Conservation (phyloP, 2,797 vertebrate genomes). For the Eulemur mongoz region DNA sequence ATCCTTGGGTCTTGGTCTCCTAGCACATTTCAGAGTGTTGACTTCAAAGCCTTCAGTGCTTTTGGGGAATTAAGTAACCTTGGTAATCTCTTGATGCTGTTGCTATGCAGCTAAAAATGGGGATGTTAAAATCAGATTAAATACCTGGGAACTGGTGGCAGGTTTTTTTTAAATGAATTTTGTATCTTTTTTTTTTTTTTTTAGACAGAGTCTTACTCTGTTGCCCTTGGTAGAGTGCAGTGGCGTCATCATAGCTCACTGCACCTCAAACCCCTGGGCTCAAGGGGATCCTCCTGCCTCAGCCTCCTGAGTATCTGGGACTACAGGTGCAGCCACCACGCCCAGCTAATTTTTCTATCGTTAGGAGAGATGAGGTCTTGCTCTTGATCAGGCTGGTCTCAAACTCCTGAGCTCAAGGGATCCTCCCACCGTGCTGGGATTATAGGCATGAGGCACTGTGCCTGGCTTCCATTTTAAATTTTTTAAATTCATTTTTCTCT, state of each 20-base stretch:
- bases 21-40: background rate
- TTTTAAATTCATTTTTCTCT: background rate
- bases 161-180: background rate
- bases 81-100: slow-evolving; percentile 27
- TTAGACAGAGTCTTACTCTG: background rate
- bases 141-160: background rate
- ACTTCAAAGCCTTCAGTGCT: background rate
- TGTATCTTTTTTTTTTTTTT: background rate
- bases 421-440: no score
- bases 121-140: slow-evolving; percentile 25
- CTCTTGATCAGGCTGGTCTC: background rate
- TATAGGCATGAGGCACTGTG: no score
- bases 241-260: background rate
- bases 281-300: background rate
- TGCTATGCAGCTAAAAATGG: slow-evolving; percentile 24
- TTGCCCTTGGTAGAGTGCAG: background rate
- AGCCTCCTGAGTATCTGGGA: background rate
- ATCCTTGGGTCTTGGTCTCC: background rate
- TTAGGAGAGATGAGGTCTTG: background rate
- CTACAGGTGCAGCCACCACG: background rate
- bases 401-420: no score
- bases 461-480: no score
- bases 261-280: background rate
- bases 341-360: background rate
- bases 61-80: slow-evolving; percentile 40